phyloP scores from a whole-genome alignment of 1,140 invertebrate genomes.

The Pogonognathellus flavescens region DNA sequence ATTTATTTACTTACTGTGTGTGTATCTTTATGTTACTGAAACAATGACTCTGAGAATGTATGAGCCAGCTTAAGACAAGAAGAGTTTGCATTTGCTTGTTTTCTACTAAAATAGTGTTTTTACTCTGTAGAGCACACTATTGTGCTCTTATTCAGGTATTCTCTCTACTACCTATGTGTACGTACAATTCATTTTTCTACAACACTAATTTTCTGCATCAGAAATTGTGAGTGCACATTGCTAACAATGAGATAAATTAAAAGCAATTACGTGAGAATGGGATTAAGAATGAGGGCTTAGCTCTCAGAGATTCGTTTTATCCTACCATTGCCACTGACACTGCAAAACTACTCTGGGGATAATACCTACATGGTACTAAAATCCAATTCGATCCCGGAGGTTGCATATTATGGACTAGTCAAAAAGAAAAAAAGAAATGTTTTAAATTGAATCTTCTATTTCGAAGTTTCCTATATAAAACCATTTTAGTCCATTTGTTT shows the following conservation, averaged over 20 bases:
- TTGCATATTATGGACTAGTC: no score
- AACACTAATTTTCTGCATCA: conserved; percentile 27
- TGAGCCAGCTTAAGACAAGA: not conserved
- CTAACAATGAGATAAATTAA: conserved; percentile 28
- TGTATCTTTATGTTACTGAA: no score
- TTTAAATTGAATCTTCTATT: not conserved
- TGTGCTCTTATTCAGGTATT: no score
- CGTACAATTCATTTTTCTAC: no score
- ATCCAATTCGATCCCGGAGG: no score
- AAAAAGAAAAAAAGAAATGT: no score
- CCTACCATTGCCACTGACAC: not conserved
- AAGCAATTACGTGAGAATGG: conserved; percentile 41
- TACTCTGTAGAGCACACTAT: not conserved
- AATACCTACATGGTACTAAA: no score
- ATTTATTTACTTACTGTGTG: not conserved
- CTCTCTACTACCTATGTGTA: no score
- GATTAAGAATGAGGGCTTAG: conserved; percentile 14
- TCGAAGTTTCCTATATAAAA: no score
- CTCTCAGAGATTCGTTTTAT: not conserved
- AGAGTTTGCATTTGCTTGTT: conserved; percentile 8
- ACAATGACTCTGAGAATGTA: no score
- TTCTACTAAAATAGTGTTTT: not conserved
- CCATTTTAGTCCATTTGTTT: no score
- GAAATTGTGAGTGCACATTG: not conserved
- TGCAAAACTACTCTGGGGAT: no score